phyloP scores from a whole-genome alignment of 2,113 vertebrate genomes.

The Lagenorhynchus albirostris region DNA sequence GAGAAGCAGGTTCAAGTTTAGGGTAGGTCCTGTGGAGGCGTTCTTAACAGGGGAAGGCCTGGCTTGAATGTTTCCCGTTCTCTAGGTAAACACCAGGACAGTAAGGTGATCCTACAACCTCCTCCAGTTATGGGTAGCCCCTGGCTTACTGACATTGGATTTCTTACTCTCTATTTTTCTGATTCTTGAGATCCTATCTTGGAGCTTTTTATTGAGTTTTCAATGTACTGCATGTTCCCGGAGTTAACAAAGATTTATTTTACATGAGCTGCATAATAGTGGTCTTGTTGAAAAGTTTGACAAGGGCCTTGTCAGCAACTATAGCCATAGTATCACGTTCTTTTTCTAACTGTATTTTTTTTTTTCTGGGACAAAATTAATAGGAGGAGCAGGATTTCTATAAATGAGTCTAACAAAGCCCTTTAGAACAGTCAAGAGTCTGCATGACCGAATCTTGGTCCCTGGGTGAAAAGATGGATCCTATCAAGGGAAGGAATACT shows the following conservation, averaged over 20 bases:
- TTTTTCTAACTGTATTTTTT: constrained; percentile 32
- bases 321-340: background rate
- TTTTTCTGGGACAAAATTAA: constrained; percentile 19
- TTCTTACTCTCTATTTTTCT: constrained; percentile 10
- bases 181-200: constrained; percentile 30
- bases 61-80: background rate
- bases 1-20: background rate
- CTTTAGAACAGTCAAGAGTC: background rate
- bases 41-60: background rate
- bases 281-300: constrained; percentile 58
- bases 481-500: background rate
- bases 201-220: constrained; percentile 39
- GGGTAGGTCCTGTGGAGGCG: background rate
- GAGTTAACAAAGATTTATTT: constrained; percentile 61
- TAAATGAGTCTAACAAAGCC: background rate
- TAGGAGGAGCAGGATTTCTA: background rate
- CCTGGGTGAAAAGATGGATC: background rate
- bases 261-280: constrained; percentile 12
- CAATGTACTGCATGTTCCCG: constrained; percentile 31
- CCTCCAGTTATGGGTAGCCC: background rate
- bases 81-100: background rate
- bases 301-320: constrained; percentile 40
- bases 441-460: background rate
- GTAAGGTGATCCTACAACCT: background rate
- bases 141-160: background rate